Evolutionary conservation across 2,113 vertebrate species (phyloP), one percentile per base, ranked within the genome.

Genomic region (Rhynchomys soricoides): DNA sequence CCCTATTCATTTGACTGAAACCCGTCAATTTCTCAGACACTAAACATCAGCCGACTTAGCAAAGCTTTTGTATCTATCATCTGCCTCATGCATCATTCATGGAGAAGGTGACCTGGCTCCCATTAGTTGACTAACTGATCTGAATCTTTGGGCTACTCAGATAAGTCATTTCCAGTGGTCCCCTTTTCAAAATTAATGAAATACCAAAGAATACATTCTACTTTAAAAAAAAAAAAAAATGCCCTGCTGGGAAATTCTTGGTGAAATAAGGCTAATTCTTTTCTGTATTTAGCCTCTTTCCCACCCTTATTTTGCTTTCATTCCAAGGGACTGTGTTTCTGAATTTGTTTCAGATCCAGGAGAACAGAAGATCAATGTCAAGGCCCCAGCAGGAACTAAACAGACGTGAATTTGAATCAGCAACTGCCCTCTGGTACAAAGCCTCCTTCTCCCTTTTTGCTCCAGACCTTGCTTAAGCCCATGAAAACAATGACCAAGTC

Each of bases 71-170:
- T 97, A 94, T 97, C 97, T 96, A 78, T 96, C 97, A 95, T 88
- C 94, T 77, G 57, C 89, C 95, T 96, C 94, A 97, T 96, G 93
- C 92, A 98, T 97, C 94, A 98, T 97, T 97, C 97, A 97, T 97
- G 91, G 64, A 87, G 94, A 96, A 97, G 97, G 96, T 97, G 97
- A 97, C 93, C 94, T 62, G 93, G 92, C 93, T 96, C 96, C 97
- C 97, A 97, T 98, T 97, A 98, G 94, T 95, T 97, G 95, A 97
- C 97, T 94, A 96, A 95, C 96, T 95, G 97, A 97, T 97, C 95
- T 97, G 95, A 98, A 96, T 97, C 97, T 97, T 94, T 85, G 77
- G 91, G 92, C 95, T 96, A 95, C 95, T 96, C 92, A 96, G 94
- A 97, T 93, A 97, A 97, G 95, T 96, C 97, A 96, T 97, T 97